Percentiles rank a stretch among this genome's conserved stretches.
These are phyloP conservation scores for Linnaemya tessellans DNA, from an alignment of 2,888 invertebrate species.

Conservation along the genomic window DNA sequence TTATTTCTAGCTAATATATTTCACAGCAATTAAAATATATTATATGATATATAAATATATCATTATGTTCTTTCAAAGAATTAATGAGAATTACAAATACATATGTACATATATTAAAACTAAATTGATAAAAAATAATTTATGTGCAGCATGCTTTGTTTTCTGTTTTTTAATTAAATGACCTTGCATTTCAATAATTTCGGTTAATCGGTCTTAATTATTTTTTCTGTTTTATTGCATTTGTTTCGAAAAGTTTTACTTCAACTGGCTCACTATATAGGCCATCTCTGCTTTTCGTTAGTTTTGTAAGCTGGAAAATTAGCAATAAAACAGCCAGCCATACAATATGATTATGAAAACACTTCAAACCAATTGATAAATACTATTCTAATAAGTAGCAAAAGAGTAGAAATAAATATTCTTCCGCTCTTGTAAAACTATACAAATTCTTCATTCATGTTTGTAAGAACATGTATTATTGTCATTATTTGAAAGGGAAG, in stretches of 20 bases:
- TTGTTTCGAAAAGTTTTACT: background rate
- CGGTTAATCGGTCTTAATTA: too few relatives aligned
- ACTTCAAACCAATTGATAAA: conserved; percentile 45
- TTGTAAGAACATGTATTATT: conserved; percentile 23
- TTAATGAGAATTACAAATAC: too few relatives aligned
- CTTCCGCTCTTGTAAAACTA: conserved; percentile 43
- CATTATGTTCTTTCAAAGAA: too few relatives aligned
- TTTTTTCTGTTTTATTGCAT: too few relatives aligned
- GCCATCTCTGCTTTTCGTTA: conserved; percentile 16
- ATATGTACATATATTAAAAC: too few relatives aligned
- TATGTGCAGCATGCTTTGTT: too few relatives aligned
- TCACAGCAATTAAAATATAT: too few relatives aligned
- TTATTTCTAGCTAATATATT: too few relatives aligned
- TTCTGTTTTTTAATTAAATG: too few relatives aligned
- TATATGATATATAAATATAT: too few relatives aligned
- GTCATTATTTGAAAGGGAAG: conserved; percentile 31
- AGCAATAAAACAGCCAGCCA: conserved; percentile 54
- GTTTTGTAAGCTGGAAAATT: conserved; percentile 46
- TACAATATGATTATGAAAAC: conserved; percentile 53
- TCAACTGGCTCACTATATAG: background rate
- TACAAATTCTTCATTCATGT: conserved; percentile 12
- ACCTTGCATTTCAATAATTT: too few relatives aligned
- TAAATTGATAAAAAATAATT: too few relatives aligned
- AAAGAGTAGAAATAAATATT: conserved; percentile 26
- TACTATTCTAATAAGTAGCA: conserved; percentile 25